Conservation (phyloP, 2,113 vertebrate species). For the Labrus mixtus region DNA sequence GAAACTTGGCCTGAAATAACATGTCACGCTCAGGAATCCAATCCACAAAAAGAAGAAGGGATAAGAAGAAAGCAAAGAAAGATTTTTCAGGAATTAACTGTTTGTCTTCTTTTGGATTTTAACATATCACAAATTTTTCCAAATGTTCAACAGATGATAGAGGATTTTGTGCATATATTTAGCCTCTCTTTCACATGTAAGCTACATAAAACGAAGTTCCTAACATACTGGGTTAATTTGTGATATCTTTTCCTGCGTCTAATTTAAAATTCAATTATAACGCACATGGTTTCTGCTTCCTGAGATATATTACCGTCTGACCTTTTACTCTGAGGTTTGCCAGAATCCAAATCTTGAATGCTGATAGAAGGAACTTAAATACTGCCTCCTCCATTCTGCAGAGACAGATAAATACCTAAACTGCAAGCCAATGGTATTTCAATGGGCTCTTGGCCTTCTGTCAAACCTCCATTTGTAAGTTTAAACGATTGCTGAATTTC, state of each 20-base stretch:
- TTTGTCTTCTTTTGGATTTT: conserved; percentile 37
- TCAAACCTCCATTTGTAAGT: conserved; percentile 82
- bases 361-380: conserved; percentile 63
- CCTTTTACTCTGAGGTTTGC: conserved; percentile 77
- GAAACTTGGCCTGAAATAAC: conserved; percentile 79
- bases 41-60: conserved; percentile 73
- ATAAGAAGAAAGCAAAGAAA: conserved; percentile 54
- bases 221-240: conserved; percentile 3
- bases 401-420: conserved; percentile 68
- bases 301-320: conserved; percentile 86
- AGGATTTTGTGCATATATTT: conserved; percentile 23
- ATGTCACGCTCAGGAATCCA: conserved; percentile 77
- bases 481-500: conserved; percentile 79
- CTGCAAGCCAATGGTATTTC: conserved; percentile 74
- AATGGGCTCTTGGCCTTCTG: conserved; percentile 80
- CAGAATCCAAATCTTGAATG: conserved; percentile 59
- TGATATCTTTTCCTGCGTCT: conserved; percentile 8
- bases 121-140: neutral
- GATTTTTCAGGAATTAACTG: conserved; percentile 30
- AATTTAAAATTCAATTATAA: conserved; percentile 37
- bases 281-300: conserved; percentile 84
- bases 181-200: conserved; percentile 22
- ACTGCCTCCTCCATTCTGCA: conserved; percentile 52
- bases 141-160: conserved; percentile 20
- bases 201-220: neutral